These are phyloP conservation scores for Rissa tridactyla DNA, from an alignment of 2,113 vertebrate genomes.

Conservation along the genomic window DNA sequence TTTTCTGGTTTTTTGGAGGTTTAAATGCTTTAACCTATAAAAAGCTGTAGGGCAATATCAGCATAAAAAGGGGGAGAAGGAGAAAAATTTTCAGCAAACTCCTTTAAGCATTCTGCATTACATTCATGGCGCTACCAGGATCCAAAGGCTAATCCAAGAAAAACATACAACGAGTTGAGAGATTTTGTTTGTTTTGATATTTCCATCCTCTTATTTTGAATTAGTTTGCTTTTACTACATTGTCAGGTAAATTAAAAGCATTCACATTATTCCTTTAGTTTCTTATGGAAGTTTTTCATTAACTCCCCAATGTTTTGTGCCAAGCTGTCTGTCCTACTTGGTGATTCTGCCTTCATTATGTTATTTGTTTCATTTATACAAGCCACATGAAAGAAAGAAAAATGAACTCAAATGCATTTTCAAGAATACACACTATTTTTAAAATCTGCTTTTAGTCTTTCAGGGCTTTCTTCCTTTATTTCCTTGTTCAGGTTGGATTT, in stretches of 20 bases:
- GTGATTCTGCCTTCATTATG: not conserved
- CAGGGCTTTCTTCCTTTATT: not conserved
- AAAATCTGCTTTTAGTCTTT: not conserved
- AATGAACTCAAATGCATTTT: not conserved
- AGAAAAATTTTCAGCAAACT: not conserved
- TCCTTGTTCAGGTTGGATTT: not conserved
- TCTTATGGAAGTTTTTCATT: not conserved
- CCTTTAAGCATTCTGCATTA: not conserved
- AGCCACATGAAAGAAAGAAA: not conserved
- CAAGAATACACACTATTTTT: not conserved
- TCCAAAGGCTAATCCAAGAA: not conserved
- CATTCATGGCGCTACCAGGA: not conserved
- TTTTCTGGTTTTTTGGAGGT: not conserved
- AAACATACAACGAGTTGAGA: not conserved
- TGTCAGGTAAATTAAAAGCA: not conserved
- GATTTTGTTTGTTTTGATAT: not conserved
- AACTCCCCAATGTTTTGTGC: not conserved
- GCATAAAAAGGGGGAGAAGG: not conserved
- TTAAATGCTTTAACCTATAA: not conserved
- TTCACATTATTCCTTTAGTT: not conserved
- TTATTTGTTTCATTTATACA: not conserved
- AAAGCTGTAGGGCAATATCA: not conserved
- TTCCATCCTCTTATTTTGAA: not conserved
- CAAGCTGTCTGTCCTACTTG: not conserved
- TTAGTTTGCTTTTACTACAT: not conserved